Evolutionary conservation across 1,140 invertebrate genomes (phyloP).

Genomic region (Brachionus angularis): DNA sequence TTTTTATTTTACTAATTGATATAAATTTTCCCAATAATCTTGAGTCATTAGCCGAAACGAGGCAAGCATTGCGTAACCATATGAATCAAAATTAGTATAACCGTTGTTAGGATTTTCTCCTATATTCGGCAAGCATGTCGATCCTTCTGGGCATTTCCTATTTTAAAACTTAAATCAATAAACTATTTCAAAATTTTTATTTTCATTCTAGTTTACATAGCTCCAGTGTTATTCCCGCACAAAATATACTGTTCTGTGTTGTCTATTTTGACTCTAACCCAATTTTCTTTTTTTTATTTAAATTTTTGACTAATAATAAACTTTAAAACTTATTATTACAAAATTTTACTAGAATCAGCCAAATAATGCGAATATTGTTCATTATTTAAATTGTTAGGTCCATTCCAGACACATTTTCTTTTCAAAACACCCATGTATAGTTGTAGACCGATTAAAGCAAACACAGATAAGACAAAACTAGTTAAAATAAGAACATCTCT

Average conservation of each 20-base stretch:
- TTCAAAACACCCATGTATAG: conserved; percentile 96
- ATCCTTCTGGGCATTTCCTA: conserved; percentile 72
- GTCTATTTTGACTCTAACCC: conserved; percentile 33
- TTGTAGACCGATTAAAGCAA: conserved; percentile 89
- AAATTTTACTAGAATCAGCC: neutral
- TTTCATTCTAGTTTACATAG: conserved; percentile 41
- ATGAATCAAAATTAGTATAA: conserved; percentile 95
- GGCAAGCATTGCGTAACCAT: conserved; percentile 90
- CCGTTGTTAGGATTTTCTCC: conserved; percentile 93
- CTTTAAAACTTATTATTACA: neutral
- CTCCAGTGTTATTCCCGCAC: conserved; percentile 56
- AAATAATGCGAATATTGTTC: neutral
- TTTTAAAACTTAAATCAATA: too few relatives aligned
- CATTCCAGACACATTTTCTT: conserved; percentile 87
- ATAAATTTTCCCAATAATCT: conserved; percentile 96
- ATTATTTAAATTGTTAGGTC: conserved; percentile 58
- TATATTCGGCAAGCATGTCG: conserved; percentile 82
- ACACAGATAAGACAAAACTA: conserved; percentile 91
- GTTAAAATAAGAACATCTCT: conserved; percentile 94
- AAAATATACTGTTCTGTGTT: conserved; percentile 63
- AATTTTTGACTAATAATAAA: neutral
- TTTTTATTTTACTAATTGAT: conserved; percentile 64
- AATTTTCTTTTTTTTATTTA: neutral
- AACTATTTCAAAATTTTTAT: neutral
- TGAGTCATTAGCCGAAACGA: conserved; percentile 97